Evolutionary conservation across 2,797 vertebrate species (phyloP), one percentile per base, ranked within the genome.

Genomic region (Dendrocincla fuliginosa): DNA sequence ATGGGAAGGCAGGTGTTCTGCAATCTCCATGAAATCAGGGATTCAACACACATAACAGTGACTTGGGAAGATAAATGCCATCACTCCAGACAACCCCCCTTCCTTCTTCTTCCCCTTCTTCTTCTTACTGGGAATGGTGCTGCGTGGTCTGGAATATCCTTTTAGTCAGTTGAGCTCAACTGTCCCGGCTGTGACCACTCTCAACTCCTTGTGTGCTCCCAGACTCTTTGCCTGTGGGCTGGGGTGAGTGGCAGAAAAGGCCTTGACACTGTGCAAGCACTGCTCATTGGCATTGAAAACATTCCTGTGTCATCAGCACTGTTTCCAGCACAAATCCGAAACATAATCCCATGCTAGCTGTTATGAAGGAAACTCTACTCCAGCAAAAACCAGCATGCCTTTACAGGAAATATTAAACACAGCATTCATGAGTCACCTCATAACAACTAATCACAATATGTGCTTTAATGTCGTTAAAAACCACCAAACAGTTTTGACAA

Each of bases 391-490:
- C 17, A 27, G 8, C 28, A 33, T 5, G 24, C 11, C 28, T 78
- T 60, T 52, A 46, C 17, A 56, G 25, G 12, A 73, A 71, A 33
- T 42, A 23, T 82, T 67, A 71, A 63, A 52, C 57, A 41, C 5
- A 46, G 6, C 8, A 42, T 37, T 61, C 4, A 35, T 5, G 0
- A 84, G 35, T 22, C 1, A 1, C 8, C 24, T 81, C 0, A 0
- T 61, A 30, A n/a, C 17, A 77, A 52, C 46, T 76, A 52, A 39
- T 41, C 14, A 41, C 6, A 27, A 4, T 50, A 13, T 19, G 13
- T 67, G 5, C 35, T 89, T 46, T 18, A 65, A 49, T n/a, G 25
- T 2, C 22, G 18, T 63, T 64, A 68, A 67, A 87, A 84, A 6
- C 1, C 16, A 50, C 4, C 3, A 33, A 70, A 67, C 12, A 17